Percentiles rank a stretch among this genome's conserved stretches.
Conservation (phyloP, 2,113 vertebrate species). For the Octodon degus region DNA sequence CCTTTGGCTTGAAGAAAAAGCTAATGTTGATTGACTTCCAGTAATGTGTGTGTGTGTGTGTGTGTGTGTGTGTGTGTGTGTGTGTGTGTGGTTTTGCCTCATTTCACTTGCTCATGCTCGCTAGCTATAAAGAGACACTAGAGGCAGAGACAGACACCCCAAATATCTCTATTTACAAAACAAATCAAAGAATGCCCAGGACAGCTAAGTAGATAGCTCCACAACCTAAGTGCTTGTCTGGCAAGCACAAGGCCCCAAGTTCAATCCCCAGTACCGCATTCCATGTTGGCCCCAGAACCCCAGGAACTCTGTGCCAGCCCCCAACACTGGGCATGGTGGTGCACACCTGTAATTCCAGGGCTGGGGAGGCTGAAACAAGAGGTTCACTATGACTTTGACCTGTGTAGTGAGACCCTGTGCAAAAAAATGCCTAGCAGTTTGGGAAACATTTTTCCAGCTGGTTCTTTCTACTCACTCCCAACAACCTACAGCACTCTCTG, state of each 20-base stretch:
- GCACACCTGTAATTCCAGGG: too few relatives aligned
- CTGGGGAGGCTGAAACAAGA: too few relatives aligned
- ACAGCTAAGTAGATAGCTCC: too few relatives aligned
- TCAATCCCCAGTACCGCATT: too few relatives aligned
- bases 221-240: too few relatives aligned
- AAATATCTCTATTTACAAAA: background rate
- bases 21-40: background rate
- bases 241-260: too few relatives aligned
- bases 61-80: background rate
- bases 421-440: constrained; percentile 36
- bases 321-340: too few relatives aligned
- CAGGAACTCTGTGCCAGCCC: too few relatives aligned
- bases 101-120: background rate
- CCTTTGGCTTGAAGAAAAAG: constrained; percentile 33
- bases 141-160: background rate
- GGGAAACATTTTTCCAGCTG: constrained; percentile 64
- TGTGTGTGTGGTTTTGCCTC: background rate
- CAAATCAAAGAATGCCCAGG: constrained; percentile 18
- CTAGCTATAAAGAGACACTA: background rate
- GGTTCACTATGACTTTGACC: too few relatives aligned
- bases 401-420: too few relatives aligned
- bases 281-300: too few relatives aligned
- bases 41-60: background rate
- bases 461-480: constrained; percentile 53
- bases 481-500: constrained; percentile 70